Conservation (phyloP, 92 coral and sea anemone species). For the Phenganax marumi region DNA sequence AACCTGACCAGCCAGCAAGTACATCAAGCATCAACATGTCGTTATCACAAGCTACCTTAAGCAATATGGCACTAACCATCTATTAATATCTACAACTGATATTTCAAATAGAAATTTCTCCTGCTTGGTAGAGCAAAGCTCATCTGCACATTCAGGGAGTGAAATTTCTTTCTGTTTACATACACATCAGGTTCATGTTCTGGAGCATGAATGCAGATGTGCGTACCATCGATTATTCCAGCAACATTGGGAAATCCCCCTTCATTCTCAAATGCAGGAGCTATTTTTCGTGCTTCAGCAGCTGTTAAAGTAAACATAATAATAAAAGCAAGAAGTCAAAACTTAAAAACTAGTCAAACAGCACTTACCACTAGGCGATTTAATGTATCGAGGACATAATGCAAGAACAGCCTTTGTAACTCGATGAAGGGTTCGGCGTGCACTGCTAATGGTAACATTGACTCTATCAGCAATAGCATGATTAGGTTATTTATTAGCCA, state of each 20-base stretch:
- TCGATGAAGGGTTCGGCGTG: conserved; percentile 52
- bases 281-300: conserved; percentile 49
- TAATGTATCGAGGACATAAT: conserved; percentile 50
- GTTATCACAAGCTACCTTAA: background rate
- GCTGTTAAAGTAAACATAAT: conserved; percentile 32
- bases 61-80: too few species aligned
- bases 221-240: conserved; percentile 33
- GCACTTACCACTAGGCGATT: conserved; percentile 59
- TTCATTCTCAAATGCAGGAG: conserved; percentile 44
- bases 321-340: conserved; percentile 2
- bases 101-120: too few species aligned
- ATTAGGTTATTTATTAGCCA: conserved; percentile 59
- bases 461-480: conserved; percentile 56
- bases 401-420: conserved; percentile 52
- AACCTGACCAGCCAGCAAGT: background rate
- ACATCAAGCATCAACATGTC: background rate
- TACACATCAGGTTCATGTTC: conserved; percentile 2
- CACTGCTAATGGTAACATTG: conserved; percentile 60
- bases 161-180: background rate
- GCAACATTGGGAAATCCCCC: conserved; percentile 53
- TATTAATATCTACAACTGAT: background rate
- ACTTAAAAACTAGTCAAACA: background rate
- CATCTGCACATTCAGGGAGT: background rate
- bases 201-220: background rate
- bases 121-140: too few species aligned